Evolutionary conservation across 2,797 vertebrate genomes (phyloP).

Genomic region (Hyperoplus lanceolatus): DNA sequence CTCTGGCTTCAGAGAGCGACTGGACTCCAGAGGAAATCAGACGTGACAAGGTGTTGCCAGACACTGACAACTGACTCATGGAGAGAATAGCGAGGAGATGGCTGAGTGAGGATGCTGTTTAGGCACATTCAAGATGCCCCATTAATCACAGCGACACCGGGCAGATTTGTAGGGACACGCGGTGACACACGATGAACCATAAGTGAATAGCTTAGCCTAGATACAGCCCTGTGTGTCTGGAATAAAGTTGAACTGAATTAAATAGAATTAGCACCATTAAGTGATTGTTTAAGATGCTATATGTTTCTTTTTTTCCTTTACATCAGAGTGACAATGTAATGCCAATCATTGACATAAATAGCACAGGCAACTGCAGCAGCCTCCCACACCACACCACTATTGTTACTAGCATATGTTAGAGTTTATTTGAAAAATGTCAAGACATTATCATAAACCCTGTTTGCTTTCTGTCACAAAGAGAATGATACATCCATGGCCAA

Average conservation of each 20-base stretch:
- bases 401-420: neutral
- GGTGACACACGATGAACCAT: slow-evolving; percentile 36
- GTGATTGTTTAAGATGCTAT: slow-evolving; percentile 11
- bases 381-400: neutral
- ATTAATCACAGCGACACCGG: slow-evolving; percentile 63
- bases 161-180: slow-evolving; percentile 24
- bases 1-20: slow-evolving; percentile 32
- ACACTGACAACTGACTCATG: slow-evolving; percentile 51
- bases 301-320: slow-evolving; percentile 5
- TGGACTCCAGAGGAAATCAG: slow-evolving; percentile 57
- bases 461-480: neutral
- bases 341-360: slow-evolving; percentile 17
- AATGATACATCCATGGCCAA: neutral
- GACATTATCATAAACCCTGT: neutral
- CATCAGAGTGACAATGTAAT: slow-evolving; percentile 31
- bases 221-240: no score
- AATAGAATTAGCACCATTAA: neutral
- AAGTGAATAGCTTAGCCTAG: slow-evolving; percentile 27
- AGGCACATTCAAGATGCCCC: slow-evolving; percentile 35
- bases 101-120: slow-evolving; percentile 47
- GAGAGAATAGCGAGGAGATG: slow-evolving; percentile 48
- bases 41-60: slow-evolving; percentile 68
- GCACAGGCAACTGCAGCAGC: neutral
- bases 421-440: neutral
- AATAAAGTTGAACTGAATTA: neutral